phyloP scores from a whole-genome alignment of 2,888 invertebrate species.

The Mythimna ferrago region DNA sequence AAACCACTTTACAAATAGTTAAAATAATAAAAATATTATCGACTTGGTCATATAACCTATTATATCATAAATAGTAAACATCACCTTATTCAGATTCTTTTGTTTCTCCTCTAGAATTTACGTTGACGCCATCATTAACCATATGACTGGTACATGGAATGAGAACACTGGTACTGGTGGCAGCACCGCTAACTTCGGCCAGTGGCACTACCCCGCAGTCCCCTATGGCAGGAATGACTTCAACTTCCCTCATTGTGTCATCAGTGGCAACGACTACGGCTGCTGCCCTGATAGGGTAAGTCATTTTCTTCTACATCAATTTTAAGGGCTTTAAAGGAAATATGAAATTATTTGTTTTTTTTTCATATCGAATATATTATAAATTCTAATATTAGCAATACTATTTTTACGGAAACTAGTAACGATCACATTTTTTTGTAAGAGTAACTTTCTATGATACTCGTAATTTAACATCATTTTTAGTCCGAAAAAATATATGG shows the following conservation, averaged over 20 bases:
- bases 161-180: constrained; percentile 92
- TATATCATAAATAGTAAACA: neutral
- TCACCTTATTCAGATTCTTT: neutral
- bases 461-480: too few species aligned
- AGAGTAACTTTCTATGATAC: too few species aligned
- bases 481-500: too few species aligned
- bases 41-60: neutral
- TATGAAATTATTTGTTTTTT: neutral
- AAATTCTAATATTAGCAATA: constrained; percentile 1
- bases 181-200: constrained; percentile 89
- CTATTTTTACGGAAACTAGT: neutral
- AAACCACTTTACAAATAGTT: too few species aligned
- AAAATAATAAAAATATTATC: too few species aligned
- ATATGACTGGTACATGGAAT: constrained; percentile 93
- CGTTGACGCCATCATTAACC: constrained; percentile 96
- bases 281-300: constrained; percentile 89
- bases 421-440: neutral
- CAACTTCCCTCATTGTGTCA: constrained; percentile 91
- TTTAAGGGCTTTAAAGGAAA: neutral
- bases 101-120: constrained; percentile 91
- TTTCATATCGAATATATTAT: neutral
- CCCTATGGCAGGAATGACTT: constrained; percentile 93
- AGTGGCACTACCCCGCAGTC: constrained; percentile 91
- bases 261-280: constrained; percentile 92
- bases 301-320: neutral